These are phyloP conservation scores for Nilaparvata lugens DNA, from an alignment of 1,140 invertebrate species.

Conservation along the genomic window DNA sequence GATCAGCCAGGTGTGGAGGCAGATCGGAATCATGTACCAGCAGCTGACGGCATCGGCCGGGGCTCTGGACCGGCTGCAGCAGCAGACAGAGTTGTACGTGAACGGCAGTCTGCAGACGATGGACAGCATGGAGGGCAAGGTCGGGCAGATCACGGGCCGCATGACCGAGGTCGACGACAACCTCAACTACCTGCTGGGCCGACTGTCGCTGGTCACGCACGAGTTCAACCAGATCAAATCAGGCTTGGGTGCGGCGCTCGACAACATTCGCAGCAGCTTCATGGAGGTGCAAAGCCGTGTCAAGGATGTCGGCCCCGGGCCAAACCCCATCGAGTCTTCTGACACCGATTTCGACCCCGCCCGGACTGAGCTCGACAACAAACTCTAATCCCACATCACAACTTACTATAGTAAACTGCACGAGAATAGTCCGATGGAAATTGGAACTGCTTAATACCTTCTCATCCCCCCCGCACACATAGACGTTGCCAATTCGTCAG, in stretches of 20 bases:
- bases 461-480: too few relatives aligned
- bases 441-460: too few relatives aligned
- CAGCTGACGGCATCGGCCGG: conserved; percentile 67
- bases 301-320: conserved; percentile 28
- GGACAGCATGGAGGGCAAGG: conserved; percentile 70
- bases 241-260: conserved; percentile 57
- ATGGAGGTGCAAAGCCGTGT: conserved; percentile 51
- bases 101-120: conserved; percentile 73
- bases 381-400: too few relatives aligned
- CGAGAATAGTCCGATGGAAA: too few relatives aligned
- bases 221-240: conserved; percentile 79
- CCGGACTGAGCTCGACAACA: too few relatives aligned
- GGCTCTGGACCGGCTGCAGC: conserved; percentile 62
- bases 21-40: conserved; percentile 62
- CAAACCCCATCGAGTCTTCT: conserved; percentile 23
- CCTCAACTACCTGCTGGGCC: conserved; percentile 73
- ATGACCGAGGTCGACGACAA: conserved; percentile 76
- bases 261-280: conserved; percentile 59
- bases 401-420: too few relatives aligned
- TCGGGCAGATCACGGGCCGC: conserved; percentile 59
- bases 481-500: too few relatives aligned
- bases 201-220: conserved; percentile 68
- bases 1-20: conserved; percentile 53
- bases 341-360: background rate
- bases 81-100: conserved; percentile 69